Base-by-base conservation (phyloP, 2,113 vertebrate species). In the Phodopus roborovskii region DNA sequence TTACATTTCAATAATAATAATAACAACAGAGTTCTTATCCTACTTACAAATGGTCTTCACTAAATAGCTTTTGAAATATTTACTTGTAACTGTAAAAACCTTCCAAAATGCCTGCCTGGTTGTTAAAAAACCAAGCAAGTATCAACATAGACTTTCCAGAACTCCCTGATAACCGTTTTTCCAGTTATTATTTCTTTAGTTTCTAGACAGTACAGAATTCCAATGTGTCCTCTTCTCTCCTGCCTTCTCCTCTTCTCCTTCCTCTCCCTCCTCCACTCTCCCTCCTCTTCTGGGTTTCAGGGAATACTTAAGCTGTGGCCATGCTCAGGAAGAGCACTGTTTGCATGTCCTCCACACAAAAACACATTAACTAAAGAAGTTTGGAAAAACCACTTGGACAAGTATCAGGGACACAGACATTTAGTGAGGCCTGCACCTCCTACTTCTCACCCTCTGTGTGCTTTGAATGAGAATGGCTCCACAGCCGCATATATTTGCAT, bases 31-130 rank as follows among this genome's bases (percentile, higher is more conserved):
- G 68, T 64, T 81, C 24, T 91, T 82, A 78, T 58, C 94, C 96
- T 86, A 83, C 73, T 88, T 95, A 39, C 22, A 94, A 96, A 93
- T 88, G 48, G 91, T 78, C 92, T 96, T 95, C 42, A 92, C 42
- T 95, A 93, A 94, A 83, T 66, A 64, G 3, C 10, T 94, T 88
- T 92, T 75, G 71, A 96, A 97, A 92, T 95, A 75, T 66, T 88
- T 84, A 86, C 19, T 92, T 94, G 36, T 66, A 94, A 96, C 84
- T 73, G 87, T 36, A 85, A 95, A 84, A 48, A 94, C 8, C 24
- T 91, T 95, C 73, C 62, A 16, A 92, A 92, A 85, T 90, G 45
- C 45, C 88, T 58, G 60, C 36, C 88, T 64, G 48, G 81, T 81
- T 88, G 60, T 50, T 62, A 92, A 70, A 70, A 96, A 88, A 53